phyloP scores from a whole-genome alignment of 2,113 vertebrate genomes.

The Tyto alba region DNA sequence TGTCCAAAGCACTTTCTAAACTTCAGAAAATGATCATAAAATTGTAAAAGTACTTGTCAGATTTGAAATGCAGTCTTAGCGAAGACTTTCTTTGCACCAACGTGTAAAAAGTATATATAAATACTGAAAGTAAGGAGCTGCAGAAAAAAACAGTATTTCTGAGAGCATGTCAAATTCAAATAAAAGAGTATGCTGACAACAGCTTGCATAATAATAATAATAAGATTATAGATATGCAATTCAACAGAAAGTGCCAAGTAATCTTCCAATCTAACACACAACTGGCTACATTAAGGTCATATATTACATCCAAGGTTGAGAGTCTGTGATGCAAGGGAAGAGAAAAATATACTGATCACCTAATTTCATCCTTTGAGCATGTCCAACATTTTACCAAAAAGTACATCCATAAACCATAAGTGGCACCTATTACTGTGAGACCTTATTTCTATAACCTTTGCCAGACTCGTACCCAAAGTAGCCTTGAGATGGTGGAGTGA shows the following conservation, averaged over 20 bases:
- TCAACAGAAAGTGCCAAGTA: not conserved
- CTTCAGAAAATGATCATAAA: constrained; percentile 23
- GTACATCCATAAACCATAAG: not conserved
- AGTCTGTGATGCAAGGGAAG: not conserved
- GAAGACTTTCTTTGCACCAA: not conserved
- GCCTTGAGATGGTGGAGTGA: not conserved
- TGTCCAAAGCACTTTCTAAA: constrained; percentile 40
- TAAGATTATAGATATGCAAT: not conserved
- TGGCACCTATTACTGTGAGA: not conserved
- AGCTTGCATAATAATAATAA: not conserved
- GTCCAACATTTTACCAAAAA: not conserved
- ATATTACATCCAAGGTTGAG: not conserved
- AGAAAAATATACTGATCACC: not conserved
- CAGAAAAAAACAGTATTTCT: not conserved
- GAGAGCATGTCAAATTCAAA: not conserved
- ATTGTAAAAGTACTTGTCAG: constrained; percentile 16
- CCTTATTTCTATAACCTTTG: not conserved
- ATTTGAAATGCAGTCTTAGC: constrained; percentile 23
- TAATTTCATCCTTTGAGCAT: not conserved
- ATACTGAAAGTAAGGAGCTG: not conserved
- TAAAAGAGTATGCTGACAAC: not conserved
- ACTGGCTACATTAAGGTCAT: not conserved
- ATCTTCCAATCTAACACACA: not conserved
- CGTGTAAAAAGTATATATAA: not conserved
- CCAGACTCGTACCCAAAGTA: not conserved